These are phyloP conservation scores for Athalia cordata DNA, from an alignment of 2,888 invertebrate species.

Conservation along the genomic window DNA sequence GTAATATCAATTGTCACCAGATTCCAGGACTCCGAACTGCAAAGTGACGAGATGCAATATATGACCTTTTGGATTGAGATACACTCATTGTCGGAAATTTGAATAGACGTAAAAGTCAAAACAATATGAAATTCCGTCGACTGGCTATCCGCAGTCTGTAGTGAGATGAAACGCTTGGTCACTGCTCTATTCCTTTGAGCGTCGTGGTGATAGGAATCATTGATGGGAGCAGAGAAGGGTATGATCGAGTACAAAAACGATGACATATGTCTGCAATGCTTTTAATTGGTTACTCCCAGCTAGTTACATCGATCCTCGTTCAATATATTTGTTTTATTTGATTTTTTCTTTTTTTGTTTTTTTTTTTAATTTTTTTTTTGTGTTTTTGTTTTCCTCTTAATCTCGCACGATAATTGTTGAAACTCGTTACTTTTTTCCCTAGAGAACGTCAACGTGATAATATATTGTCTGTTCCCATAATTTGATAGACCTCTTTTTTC, in stretches of 20 bases:
- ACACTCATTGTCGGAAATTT: too few relatives aligned
- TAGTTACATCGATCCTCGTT: slow-evolving; percentile 45
- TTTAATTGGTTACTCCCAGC: slow-evolving; percentile 66
- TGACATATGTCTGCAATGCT: slow-evolving; percentile 61
- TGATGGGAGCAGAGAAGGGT: neutral
- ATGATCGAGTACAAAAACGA: neutral
- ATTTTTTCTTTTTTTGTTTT: slow-evolving; percentile 22
- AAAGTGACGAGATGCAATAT: neutral
- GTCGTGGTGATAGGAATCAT: neutral
- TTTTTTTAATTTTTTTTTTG: slow-evolving; percentile 42
- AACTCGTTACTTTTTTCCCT: neutral
- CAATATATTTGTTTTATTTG: slow-evolving; percentile 35
- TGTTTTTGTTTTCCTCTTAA: slow-evolving; percentile 34
- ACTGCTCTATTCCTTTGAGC: neutral
- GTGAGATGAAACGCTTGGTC: neutral
- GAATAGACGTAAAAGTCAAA: too few relatives aligned
- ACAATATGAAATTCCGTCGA: too few relatives aligned
- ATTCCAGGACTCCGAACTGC: neutral
- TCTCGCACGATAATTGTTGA: slow-evolving; percentile 24
- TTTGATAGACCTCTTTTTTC: slow-evolving; percentile 10
- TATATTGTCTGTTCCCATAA: neutral
- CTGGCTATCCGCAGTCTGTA: too few relatives aligned
- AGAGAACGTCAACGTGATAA: slow-evolving; percentile 2
- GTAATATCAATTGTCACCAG: neutral
- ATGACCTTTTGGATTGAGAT: neutral